Evolutionary conservation across 2,113 vertebrate species (phyloP), one percentile per base, ranked within the genome.

Genomic region (Columba livia): DNA sequence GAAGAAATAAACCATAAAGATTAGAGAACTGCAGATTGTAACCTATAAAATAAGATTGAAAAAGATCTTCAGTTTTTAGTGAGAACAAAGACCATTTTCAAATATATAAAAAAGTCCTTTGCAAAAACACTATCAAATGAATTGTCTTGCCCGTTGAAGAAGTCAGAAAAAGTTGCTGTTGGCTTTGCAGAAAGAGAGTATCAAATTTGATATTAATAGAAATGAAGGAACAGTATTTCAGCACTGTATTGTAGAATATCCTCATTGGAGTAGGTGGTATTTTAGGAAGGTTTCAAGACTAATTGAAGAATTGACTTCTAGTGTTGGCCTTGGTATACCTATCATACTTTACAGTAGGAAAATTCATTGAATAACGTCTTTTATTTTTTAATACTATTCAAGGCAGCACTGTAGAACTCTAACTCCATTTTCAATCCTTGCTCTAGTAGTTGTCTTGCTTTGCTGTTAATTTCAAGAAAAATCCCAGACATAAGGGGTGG

Each of bases 391-490:
- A 42, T 47, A 77, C 23, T 24, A 28, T 79, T 64, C 53, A 31
- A 88, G 29, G 15, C 54, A 65, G n/a, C 17, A 23, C 42, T 64
- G 53, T 40, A 77, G 67, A 95, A 56, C 24, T 57, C 26, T 16
- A 40, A 42, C 15, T 85, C 25, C 53, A 28, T 79, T 93, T 90
- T 77, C 29, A 60, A 20, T 67, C 83, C 51, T 62, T 66, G 26
- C 56, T 84, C 89, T 64, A 56, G 71, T 29, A 70, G 80, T 42
- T 89, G 23, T 80, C 75, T 78, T 29, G 1, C 32, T 93, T 65
- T 71, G 34, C 44, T 85, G 70, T 83, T 80, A 83, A 91, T 93
- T 94, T 88, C 48, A 90, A 62, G 26, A 83, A 85, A 87, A 32
- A 14, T 54, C 36, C 64, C 34, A 32, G 34, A 78, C 60, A 71